Evolutionary conservation across 2,797 vertebrate genomes (phyloP).

Genomic region (Bufotes viridis): DNA sequence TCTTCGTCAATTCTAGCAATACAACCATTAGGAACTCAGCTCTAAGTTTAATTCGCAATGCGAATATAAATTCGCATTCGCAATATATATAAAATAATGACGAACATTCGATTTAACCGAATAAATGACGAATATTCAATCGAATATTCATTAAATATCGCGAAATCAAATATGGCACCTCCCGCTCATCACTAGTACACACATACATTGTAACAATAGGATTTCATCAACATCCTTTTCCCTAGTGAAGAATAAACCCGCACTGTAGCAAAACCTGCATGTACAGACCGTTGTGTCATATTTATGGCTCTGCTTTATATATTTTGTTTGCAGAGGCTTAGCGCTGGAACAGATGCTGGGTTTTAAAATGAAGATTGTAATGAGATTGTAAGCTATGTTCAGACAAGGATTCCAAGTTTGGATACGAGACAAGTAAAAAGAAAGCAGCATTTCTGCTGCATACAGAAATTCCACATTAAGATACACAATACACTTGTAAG

Average conservation of each 20-base stretch:
- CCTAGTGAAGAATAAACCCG: constrained; percentile 47
- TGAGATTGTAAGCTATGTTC: constrained; percentile 62
- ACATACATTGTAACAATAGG: constrained; percentile 43
- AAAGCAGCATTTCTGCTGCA: constrained; percentile 44
- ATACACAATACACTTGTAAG: constrained; percentile 53
- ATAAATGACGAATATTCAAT: no score
- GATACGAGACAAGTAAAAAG: constrained; percentile 37
- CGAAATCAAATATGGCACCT: no score
- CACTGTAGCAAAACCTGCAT: constrained; percentile 37
- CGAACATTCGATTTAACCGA: no score
- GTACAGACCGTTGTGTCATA: constrained; percentile 52
- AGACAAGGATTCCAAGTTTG: constrained; percentile 58
- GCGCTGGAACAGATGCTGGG: constrained; percentile 57
- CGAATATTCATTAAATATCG: no score
- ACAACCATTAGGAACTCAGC: no score
- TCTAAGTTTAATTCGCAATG: no score
- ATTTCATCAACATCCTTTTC: constrained; percentile 52
- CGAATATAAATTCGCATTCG: no score
- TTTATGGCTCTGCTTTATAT: constrained; percentile 58
- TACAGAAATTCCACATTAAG: constrained; percentile 43
- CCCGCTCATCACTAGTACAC: no score
- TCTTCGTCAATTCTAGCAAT: no score
- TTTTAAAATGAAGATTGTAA: constrained; percentile 63
- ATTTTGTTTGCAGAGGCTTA: constrained; percentile 60
- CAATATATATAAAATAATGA: no score